A percentile compares a stretch with the other conserved stretches of the same genome.
Evolutionary conservation across 2,797 vertebrate genomes (phyloP).

Genomic region (Muscicapa striata): DNA sequence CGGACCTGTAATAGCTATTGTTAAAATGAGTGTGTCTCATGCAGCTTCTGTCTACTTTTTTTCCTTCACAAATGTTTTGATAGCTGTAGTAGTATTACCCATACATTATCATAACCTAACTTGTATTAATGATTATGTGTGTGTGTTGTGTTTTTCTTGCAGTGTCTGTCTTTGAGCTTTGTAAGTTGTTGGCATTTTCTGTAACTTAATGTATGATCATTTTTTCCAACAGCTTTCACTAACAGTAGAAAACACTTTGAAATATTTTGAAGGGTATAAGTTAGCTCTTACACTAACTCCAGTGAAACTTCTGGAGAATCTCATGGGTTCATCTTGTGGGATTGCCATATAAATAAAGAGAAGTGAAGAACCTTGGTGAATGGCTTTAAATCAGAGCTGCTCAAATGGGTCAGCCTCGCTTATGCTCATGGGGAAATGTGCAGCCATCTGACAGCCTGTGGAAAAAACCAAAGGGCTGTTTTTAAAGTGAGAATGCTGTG

Average conservation of each 20-base stretch:
- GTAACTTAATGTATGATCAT: rapidly evolving
- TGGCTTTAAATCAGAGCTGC: not conserved
- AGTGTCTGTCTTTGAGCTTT: not conserved
- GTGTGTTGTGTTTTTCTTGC: not conserved
- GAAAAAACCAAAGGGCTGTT: not conserved
- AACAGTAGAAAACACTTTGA: not conserved
- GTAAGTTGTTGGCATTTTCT: not conserved
- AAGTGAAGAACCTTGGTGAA: not conserved
- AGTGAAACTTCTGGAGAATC: not conserved
- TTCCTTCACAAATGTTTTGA: constrained; percentile 58
- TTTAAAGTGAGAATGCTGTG: not conserved
- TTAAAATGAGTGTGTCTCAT: constrained; percentile 33
- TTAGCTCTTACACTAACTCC: not conserved
- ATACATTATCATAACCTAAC: not conserved
- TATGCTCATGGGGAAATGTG: not conserved
- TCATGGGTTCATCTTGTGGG: not conserved
- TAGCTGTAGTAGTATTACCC: not conserved
- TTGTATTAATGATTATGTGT: not conserved
- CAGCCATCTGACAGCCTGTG: not conserved
- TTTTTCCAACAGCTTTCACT: not conserved
- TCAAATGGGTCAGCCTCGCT: not conserved
- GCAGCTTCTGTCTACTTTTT: constrained; percentile 15
- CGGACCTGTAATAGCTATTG: constrained; percentile 39
- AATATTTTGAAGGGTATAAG: not conserved
- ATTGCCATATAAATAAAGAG: not conserved